phyloP scores from a whole-genome alignment of 2,113 vertebrate species.

The Phalacrocorax pelagicus region DNA sequence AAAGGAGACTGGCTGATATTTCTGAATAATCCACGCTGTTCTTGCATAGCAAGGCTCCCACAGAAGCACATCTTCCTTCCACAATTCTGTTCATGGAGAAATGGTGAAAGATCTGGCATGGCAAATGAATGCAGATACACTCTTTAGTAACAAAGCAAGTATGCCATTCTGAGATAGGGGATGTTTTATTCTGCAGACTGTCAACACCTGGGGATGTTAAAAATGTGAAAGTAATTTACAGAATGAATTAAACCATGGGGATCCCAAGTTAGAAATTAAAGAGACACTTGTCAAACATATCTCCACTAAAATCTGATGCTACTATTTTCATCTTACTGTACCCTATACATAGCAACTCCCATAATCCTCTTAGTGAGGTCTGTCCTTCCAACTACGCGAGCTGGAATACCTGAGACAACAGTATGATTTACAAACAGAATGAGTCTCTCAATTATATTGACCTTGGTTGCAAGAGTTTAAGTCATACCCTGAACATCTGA shows the following conservation, averaged over 20 bases:
- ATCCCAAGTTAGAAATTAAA: background rate
- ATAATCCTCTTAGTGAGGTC: background rate
- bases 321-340: background rate
- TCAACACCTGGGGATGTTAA: background rate
- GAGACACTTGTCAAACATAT: background rate
- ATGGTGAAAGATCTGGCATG: background rate
- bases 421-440: background rate
- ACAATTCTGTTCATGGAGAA: background rate
- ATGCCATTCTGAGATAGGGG: background rate
- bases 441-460: background rate
- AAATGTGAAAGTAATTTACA: background rate
- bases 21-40: background rate
- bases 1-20: background rate
- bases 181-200: background rate
- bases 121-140: background rate
- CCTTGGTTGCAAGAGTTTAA: background rate
- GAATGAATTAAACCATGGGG: background rate
- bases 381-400: background rate
- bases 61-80: background rate
- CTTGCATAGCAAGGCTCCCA: background rate
- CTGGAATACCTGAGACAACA: background rate
- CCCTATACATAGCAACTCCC: background rate
- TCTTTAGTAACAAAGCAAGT: background rate
- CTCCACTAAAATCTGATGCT: background rate
- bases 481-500: background rate